Evolutionary conservation across 2,113 vertebrate species (phyloP).

Genomic region (Mormyrus iriodes): DNA sequence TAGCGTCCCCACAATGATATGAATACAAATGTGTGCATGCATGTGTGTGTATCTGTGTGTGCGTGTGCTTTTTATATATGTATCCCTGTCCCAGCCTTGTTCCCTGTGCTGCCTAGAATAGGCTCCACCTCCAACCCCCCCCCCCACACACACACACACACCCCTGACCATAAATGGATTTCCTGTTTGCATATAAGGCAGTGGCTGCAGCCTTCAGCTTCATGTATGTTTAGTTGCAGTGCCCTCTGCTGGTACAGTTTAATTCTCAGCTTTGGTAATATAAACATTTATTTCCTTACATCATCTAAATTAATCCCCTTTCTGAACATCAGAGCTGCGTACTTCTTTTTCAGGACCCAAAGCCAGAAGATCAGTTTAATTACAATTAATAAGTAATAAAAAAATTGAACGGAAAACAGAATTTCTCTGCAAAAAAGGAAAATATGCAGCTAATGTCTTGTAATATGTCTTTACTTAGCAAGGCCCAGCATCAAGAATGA

Average conservation of each 20-base stretch:
- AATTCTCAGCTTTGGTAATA: not conserved
- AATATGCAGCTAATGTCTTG: not conserved
- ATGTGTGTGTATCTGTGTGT: too few species aligned
- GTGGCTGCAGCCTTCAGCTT: not conserved
- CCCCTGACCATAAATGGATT: not conserved
- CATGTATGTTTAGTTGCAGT: not conserved
- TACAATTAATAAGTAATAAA: not conserved
- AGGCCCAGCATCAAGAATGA: not conserved
- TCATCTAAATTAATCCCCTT: not conserved
- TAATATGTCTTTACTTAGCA: not conserved
- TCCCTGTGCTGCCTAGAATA: not conserved
- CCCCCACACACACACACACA: not conserved
- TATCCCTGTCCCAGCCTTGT: not conserved
- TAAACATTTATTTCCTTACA: not conserved
- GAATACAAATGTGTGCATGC: not conserved
- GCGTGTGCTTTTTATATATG: not conserved
- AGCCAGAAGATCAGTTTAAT: not conserved
- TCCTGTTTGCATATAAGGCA: not conserved
- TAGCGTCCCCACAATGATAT: not conserved
- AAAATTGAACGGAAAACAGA: not conserved
- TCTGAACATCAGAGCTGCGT: not conserved
- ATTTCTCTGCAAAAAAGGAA: not conserved
- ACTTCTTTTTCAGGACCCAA: not conserved
- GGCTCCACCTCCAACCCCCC: not conserved
- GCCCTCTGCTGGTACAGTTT: not conserved